Evolutionary conservation across 2,113 vertebrate genomes (phyloP), one percentile per base, ranked within the genome.

Genomic region (Aspiorhynchus laticeps): DNA sequence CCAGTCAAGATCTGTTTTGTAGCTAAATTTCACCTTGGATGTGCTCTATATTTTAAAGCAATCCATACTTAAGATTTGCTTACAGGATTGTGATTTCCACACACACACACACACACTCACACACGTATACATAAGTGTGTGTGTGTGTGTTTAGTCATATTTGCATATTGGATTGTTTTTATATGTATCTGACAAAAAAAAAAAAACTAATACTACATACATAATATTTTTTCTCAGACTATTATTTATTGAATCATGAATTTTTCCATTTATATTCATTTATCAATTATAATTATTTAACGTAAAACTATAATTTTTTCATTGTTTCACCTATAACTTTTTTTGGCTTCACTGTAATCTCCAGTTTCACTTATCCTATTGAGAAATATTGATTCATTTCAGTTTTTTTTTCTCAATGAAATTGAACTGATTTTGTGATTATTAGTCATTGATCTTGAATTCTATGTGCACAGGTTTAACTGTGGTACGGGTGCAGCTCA

Each of bases 401-500:
- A 33, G 2, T 38, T 38, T 38, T 61, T 5, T 28, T 28, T 14
- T 14, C 24, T 28, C 26, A 14, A 2, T 65, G 5, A 80, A 9
- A 67, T 11, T 48, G 28, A 17, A 63, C 43, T 12, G 63, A 41
- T 59, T 36, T 73, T 2, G 17, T 31, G 15, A 83, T 41, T 28
- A 69, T 51, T 38, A 41, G 43, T 43, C n/a, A 43, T 12, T 75
- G 28, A 24, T n/a, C 9, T 3, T 33, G 41, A 80, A 63, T 51
- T n/a, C 21, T 10, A 24, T 67, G 36, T 89, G 0, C 8, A 2
- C 88, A 99, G 98, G 92, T 99, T 98, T 93, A 98, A 99, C 87
- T 99, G 98, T 88, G 98, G 98, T 15, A 98, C 97, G 0, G 98
- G 98, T 46, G 91, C 94, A 1, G 97, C 96, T 38, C 89, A 96